These are phyloP conservation scores for Cyprinodon tularosa DNA, from an alignment of 2,113 vertebrate species.

Conservation along the genomic window DNA sequence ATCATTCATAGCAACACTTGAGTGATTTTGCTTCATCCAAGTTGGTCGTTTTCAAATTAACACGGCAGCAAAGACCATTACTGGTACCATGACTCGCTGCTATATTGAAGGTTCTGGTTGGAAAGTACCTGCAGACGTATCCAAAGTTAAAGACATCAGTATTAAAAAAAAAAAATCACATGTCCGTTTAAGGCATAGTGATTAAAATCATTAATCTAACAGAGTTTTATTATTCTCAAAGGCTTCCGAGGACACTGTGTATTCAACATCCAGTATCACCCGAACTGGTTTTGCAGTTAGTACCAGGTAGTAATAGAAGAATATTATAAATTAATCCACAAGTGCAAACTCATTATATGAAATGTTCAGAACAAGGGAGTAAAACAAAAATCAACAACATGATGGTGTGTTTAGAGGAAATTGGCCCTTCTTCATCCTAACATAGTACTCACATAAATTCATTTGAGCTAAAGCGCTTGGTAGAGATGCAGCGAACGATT, in stretches of 20 bases:
- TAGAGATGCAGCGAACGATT: not conserved
- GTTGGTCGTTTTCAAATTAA: slow-evolving; percentile 18
- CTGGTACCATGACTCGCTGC: not conserved
- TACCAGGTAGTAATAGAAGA: slow-evolving; percentile 45
- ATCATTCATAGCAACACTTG: not conserved
- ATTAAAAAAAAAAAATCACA: slow-evolving; percentile 56
- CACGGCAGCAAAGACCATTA: too few species aligned
- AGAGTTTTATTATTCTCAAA: slow-evolving; percentile 33
- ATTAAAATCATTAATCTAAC: slow-evolving; percentile 31
- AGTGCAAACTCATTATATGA: slow-evolving; percentile 59
- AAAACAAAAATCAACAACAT: not conserved
- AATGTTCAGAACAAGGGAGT: slow-evolving; percentile 30
- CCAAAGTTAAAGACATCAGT: slow-evolving; percentile 48
- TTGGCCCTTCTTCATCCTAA: slow-evolving; percentile 43
- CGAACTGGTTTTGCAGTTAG: slow-evolving; percentile 24
- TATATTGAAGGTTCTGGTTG: slow-evolving; percentile 22
- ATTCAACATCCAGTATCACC: not conserved
- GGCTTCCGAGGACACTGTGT: slow-evolving; percentile 4
- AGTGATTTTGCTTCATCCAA: slow-evolving; percentile 11
- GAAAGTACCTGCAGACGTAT: slow-evolving; percentile 44
- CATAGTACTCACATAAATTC: not conserved
- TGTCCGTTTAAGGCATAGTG: slow-evolving; percentile 74
- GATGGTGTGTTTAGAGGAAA: not conserved
- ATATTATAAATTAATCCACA: slow-evolving; percentile 20
- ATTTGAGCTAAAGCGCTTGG: not conserved